Evolutionary conservation across 1,140 invertebrate genomes (phyloP), one percentile per base, ranked within the genome.

Genomic region (Penaeus vannamei): DNA sequence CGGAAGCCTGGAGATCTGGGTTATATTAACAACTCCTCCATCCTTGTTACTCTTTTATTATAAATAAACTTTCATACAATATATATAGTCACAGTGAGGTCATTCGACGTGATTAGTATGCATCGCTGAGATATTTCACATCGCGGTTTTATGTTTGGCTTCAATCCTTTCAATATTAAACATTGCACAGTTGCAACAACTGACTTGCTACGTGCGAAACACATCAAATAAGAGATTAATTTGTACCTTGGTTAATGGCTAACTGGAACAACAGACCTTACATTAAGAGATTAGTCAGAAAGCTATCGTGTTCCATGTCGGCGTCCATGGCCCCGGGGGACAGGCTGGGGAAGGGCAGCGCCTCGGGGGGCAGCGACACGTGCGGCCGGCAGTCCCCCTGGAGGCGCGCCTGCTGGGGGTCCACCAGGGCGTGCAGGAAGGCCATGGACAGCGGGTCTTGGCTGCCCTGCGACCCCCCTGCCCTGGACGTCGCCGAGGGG

Each of bases 231-330:
- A 29, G 60, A 32, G 42, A 61, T 62, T 72, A 29, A 85, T 85
- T 85, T 77, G 84, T 79, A 77, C 66, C 72, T 60, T 79, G 69
- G 29, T 32, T 46, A 79, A 79, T 79, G 22, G 22, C 32, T 72
- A 85, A 62, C 17, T 42, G 29, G 36, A 53, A 53, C 53, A 53
- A 53, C 53, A 53, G 53, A 53, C 72, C 19, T 89, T 36, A 89
- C 87, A 89, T 89, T 26, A 89, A 64, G 19, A 89, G 72, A 61
- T 89, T 89, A 79, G 87, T 89, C 29, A 89, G 82, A 46, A 89
- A 89, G 29, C 69, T 89, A 22, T 89, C 87, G 82, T 89, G 87
- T n/a, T 89, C 87, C 66, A 89, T 84, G 36, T 89, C 87, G 8
- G 87, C 32, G 60, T 89, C 87, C 53, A 89, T 89, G 10, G 87